A percentile compares a stretch with the other conserved stretches of the same genome.
Conservation (phyloP, 2,888 invertebrate genomes). For the Ormyrus rosae region DNA sequence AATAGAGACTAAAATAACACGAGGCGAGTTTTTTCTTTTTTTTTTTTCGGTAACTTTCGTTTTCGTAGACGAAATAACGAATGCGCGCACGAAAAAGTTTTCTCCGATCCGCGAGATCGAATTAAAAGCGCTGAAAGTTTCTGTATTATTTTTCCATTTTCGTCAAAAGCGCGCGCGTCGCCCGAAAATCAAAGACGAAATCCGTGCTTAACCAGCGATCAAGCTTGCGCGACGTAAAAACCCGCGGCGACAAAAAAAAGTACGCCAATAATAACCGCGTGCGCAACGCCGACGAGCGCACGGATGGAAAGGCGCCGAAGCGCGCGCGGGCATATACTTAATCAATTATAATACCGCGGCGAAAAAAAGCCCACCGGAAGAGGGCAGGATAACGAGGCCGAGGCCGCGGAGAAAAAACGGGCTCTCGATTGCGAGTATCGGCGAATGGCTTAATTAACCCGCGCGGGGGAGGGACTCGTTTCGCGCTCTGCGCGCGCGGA, state of each 20-base stretch:
- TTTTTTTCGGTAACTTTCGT: too few relatives aligned
- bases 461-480: background rate
- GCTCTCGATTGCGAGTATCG: background rate
- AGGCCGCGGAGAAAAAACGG: background rate
- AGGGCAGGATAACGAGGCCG: background rate
- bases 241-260: constrained; percentile 3
- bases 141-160: too few relatives aligned
- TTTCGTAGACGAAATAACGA: too few relatives aligned
- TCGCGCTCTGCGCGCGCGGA: background rate
- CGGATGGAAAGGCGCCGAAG: too few relatives aligned
- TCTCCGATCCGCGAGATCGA: background rate
- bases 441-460: constrained; percentile 35
- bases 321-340: constrained; percentile 6
- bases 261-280: constrained; percentile 6
- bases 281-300: background rate
- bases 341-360: constrained; percentile 21
- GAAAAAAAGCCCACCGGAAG: background rate
- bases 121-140: too few relatives aligned
- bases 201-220: constrained; percentile 13
- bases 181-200: background rate
- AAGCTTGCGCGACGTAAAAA: background rate
- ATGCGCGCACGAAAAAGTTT: background rate
- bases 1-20: background rate
- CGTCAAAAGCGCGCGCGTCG: background rate
- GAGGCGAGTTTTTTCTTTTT: too few relatives aligned